phyloP scores from a whole-genome alignment of 1,140 invertebrate species.

The Nilaparvata lugens region DNA sequence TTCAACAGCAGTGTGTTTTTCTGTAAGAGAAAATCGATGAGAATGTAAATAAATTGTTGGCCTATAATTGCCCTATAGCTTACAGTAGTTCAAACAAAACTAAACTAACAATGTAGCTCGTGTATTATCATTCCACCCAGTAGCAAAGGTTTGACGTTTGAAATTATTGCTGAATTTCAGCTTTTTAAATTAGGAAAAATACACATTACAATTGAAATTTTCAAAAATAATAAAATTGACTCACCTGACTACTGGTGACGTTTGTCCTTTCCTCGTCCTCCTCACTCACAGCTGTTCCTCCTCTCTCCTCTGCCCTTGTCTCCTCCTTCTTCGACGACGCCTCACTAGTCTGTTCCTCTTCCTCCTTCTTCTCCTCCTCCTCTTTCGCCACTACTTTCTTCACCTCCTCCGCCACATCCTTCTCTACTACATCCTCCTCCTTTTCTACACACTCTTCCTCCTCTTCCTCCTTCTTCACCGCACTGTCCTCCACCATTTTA shows the following conservation, averaged over 20 bases:
- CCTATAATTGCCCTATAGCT: too few species aligned
- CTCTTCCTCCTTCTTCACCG: background rate
- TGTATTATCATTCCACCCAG: too few species aligned
- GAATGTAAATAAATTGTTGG: too few species aligned
- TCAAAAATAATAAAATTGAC: background rate
- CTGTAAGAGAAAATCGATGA: too few species aligned
- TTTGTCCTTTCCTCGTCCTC: conserved; percentile 14
- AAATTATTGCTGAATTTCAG: too few species aligned
- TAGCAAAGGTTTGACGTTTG: too few species aligned
- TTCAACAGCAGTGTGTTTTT: too few species aligned
- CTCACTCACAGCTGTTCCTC: conserved; percentile 1
- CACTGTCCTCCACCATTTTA: background rate
- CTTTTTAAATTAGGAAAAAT: too few species aligned
- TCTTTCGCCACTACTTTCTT: conserved; percentile 6
- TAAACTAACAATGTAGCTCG: too few species aligned
- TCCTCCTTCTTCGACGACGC: conserved; percentile 4
- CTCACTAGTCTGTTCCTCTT: conserved; percentile 1
- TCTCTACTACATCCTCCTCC: background rate
- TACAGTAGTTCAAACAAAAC: too few species aligned
- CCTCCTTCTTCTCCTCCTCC: conserved; percentile 5
- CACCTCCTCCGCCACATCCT: background rate
- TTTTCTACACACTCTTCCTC: background rate
- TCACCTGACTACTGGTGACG: conserved; percentile 14
- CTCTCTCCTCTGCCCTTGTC: background rate
- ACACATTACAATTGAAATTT: too few species aligned